Conservation (phyloP, 2,113 vertebrate species). For the Nicator chloris region DNA sequence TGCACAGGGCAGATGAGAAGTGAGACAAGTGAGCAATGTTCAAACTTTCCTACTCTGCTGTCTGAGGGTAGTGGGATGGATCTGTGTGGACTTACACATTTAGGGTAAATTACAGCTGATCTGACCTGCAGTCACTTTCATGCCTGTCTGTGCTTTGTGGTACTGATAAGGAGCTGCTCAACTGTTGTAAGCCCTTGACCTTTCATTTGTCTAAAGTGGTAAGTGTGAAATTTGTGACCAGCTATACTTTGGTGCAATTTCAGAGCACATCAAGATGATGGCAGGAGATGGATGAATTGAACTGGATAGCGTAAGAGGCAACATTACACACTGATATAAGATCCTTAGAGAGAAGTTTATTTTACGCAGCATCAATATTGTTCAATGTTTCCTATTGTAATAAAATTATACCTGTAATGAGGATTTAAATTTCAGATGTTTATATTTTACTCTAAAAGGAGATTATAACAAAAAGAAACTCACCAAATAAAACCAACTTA, state of each 20-base stretch:
- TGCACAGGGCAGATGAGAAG: neutral
- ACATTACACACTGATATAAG: neutral
- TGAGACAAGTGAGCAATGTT: neutral
- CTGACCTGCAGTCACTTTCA: conserved; percentile 39
- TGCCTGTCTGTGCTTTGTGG: neutral
- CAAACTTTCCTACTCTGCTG: neutral
- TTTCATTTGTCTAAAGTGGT: conserved; percentile 57
- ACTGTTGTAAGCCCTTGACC: conserved; percentile 53
- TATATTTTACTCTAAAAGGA: neutral
- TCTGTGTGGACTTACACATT: neutral
- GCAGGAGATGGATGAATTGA: conserved; percentile 38
- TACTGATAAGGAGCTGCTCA: conserved; percentile 29
- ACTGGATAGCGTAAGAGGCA: conserved; percentile 3
- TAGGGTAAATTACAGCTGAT: conserved; percentile 55
- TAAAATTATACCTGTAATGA: neutral
- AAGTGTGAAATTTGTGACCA: conserved; percentile 58
- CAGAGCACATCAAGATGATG: conserved; percentile 43
- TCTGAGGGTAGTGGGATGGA: neutral
- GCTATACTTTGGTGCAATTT: conserved; percentile 44
- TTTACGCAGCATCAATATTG: neutral
- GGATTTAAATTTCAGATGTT: neutral
- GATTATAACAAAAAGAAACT: neutral
- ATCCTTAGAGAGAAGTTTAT: neutral
- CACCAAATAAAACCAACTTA: neutral
- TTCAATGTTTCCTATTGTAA: neutral